Evolutionary conservation across 2,888 invertebrate genomes (phyloP).

Genomic region (Microchrysa polita): DNA sequence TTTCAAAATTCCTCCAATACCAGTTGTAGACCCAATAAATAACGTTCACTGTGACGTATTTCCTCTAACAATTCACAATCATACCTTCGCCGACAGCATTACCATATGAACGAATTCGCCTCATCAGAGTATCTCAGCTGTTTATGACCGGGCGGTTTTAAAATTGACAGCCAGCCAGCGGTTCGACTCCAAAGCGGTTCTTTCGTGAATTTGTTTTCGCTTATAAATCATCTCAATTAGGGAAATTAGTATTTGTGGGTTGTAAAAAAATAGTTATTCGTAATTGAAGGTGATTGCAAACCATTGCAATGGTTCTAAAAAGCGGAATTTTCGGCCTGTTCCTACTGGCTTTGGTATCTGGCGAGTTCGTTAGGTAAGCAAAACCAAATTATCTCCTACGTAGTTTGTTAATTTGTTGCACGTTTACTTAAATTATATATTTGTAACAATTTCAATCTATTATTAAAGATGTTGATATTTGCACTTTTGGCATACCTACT

Average conservation of each 20-base stretch:
- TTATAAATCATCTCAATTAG: not conserved
- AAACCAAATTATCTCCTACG: not conserved
- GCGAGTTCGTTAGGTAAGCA: slow-evolving; percentile 24
- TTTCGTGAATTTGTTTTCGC: not conserved
- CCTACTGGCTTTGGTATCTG: not conserved
- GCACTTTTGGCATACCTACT: too few species aligned
- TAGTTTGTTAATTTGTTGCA: slow-evolving; percentile 22
- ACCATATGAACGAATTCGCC: too few species aligned
- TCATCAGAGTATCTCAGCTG: not conserved
- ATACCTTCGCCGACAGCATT: not conserved
- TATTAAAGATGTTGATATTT: too few species aligned
- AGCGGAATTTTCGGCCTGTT: slow-evolving; percentile 2
- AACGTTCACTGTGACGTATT: too few species aligned
- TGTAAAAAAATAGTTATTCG: not conserved
- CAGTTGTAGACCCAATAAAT: too few species aligned
- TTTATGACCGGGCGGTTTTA: slow-evolving; percentile 23
- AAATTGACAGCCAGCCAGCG: slow-evolving; percentile 2
- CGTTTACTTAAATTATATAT: not conserved
- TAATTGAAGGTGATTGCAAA: not conserved
- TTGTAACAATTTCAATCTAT: not conserved
- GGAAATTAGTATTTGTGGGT: not conserved
- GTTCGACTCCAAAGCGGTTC: not conserved
- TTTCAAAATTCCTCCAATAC: too few species aligned
- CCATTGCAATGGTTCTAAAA: slow-evolving; percentile 1
- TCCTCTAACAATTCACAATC: not conserved